A percentile compares a stretch with the other conserved stretches of the same genome.
Conservation (phyloP, 2,888 invertebrate species). For the Drosophila recens region DNA sequence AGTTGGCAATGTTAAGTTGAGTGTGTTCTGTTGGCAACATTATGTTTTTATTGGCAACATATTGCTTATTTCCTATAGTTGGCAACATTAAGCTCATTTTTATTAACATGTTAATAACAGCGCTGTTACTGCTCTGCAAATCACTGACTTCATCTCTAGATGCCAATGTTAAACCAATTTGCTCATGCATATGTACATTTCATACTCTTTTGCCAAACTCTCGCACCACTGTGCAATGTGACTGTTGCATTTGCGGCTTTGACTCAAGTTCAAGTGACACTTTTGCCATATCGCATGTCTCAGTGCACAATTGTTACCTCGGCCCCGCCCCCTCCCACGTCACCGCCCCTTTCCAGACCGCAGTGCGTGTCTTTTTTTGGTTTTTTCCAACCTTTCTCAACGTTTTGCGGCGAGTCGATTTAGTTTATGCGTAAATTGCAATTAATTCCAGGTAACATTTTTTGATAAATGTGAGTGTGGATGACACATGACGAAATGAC, state of each 20-base stretch:
- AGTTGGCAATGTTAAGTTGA: too few species aligned
- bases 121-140: too few species aligned
- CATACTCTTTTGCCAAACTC: neutral
- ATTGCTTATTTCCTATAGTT: too few species aligned
- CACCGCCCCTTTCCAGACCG: neutral
- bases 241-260: slow-evolving; percentile 31
- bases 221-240: slow-evolving; percentile 47
- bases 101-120: neutral
- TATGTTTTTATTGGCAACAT: too few species aligned
- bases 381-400: slow-evolving; percentile 45
- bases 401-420: slow-evolving; percentile 37
- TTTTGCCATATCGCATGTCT: slow-evolving; percentile 75
- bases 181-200: neutral
- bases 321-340: neutral
- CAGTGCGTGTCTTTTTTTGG: slow-evolving; percentile 37
- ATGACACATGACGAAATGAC: slow-evolving; percentile 42
- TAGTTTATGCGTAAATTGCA: slow-evolving; percentile 71
- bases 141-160: too few species aligned
- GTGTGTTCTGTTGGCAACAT: neutral
- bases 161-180: neutral
- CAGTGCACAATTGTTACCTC: slow-evolving; percentile 41
- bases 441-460: slow-evolving; percentile 63
- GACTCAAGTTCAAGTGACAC: slow-evolving; percentile 76
- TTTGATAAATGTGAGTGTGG: slow-evolving; percentile 48
- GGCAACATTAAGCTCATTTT: too few species aligned